A percentile compares a stretch with the other conserved stretches of the same genome.
These are phyloP conservation scores for Operophtera brumata DNA, from an alignment of 2,888 invertebrate species.

Conservation along the genomic window DNA sequence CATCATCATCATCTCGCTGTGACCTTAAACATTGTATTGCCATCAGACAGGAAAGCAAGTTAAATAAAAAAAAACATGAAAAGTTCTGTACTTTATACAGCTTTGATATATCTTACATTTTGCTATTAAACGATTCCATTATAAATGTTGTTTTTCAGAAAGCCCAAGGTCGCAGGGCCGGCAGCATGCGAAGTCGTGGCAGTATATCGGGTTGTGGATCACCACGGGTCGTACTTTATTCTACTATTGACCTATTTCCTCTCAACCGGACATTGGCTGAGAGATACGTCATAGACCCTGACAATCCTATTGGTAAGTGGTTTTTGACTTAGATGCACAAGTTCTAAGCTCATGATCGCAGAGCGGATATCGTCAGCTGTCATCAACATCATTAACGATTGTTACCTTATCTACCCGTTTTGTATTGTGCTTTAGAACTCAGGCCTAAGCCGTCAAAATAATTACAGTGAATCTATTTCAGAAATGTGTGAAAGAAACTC, in stretches of 20 bases:
- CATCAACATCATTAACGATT: too few relatives aligned
- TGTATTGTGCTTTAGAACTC: too few relatives aligned
- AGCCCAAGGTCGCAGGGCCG: constrained; percentile 72
- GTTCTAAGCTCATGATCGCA: not conserved
- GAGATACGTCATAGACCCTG: constrained; percentile 85
- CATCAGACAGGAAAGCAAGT: too few relatives aligned
- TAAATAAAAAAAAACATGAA: too few relatives aligned
- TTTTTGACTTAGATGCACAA: not conserved
- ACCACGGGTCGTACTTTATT: constrained; percentile 87
- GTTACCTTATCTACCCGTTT: too few relatives aligned
- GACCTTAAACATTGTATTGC: too few relatives aligned
- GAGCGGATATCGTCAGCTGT: not conserved
- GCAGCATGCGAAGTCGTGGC: constrained; percentile 70
- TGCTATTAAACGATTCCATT: too few relatives aligned
- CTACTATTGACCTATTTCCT: constrained; percentile 87
- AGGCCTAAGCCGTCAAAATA: too few relatives aligned
- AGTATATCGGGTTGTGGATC: constrained; percentile 70
- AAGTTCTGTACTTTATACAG: too few relatives aligned
- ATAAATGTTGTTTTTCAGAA: constrained; percentile 50
- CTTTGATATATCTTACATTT: too few relatives aligned
- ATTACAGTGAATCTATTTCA: constrained; percentile 17
- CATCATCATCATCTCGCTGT: too few relatives aligned
- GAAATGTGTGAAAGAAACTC: constrained; percentile 92
- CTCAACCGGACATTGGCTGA: constrained; percentile 90
- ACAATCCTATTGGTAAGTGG: constrained; percentile 67